These are phyloP conservation scores for Cheilosia impressa DNA, from an alignment of 2,888 invertebrate species.

Conservation along the genomic window DNA sequence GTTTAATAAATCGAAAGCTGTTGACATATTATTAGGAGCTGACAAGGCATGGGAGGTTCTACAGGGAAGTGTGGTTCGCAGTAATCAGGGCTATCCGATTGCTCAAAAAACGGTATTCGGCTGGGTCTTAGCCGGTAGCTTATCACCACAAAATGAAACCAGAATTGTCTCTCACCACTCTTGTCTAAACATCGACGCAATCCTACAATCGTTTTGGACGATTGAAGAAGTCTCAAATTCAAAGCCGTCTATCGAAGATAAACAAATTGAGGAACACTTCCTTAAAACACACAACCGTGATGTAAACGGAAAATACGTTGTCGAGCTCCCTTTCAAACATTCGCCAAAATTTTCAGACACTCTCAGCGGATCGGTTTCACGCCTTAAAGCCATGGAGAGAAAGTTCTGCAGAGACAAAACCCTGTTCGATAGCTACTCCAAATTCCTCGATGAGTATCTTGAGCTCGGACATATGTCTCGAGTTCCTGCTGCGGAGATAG, in stretches of 20 bases:
- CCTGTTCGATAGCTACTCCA: not conserved
- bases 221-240: not conserved
- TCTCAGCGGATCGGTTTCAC: not conserved
- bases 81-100: not conserved
- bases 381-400: slow-evolving; percentile 1
- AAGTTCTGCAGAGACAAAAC: not conserved
- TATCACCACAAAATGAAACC: not conserved
- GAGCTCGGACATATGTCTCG: not conserved
- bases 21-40: not conserved
- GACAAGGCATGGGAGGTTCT: not conserved
- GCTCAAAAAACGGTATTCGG: not conserved
- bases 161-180: not conserved
- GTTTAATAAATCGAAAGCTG: not conserved
- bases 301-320: not conserved
- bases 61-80: not conserved
- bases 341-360: not conserved
- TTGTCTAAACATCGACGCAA: not conserved
- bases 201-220: not conserved
- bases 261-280: slow-evolving; percentile 2
- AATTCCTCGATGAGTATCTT: slow-evolving; percentile 3
- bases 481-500: slow-evolving; percentile 9
- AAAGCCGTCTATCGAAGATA: not conserved
- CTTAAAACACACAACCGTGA: not conserved
- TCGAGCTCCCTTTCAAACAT: not conserved
- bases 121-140: not conserved